phyloP scores from a whole-genome alignment of 2,888 invertebrate species.

The Stenodera caucasica region DNA sequence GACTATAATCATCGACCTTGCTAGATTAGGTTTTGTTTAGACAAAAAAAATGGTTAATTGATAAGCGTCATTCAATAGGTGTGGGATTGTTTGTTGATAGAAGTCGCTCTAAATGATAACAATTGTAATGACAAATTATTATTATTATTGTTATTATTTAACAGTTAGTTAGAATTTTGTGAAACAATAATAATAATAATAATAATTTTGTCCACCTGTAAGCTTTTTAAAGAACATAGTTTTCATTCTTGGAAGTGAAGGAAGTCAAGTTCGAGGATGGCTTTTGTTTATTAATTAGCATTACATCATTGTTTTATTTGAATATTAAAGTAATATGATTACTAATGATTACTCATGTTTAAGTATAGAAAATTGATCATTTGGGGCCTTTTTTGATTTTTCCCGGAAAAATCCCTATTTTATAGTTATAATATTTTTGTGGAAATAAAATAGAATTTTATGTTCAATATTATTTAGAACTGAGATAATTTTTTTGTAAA shows the following conservation, averaged over 20 bases:
- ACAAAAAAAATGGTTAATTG: background rate
- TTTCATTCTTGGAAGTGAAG: background rate
- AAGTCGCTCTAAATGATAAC: background rate
- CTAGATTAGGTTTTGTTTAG: too few species aligned
- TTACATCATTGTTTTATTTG: constrained; percentile 5
- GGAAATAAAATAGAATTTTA: too few species aligned
- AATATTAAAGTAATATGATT: background rate
- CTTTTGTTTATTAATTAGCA: background rate
- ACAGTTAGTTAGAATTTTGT: background rate
- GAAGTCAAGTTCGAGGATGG: background rate
- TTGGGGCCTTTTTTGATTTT: too few species aligned
- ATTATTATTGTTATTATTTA: background rate
- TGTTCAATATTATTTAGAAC: too few species aligned
- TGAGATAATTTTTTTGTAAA: too few species aligned
- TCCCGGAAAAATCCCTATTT: too few species aligned
- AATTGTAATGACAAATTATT: background rate
- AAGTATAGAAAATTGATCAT: background rate
- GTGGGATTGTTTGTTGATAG: background rate
- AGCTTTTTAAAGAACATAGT: background rate
- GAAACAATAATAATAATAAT: too few species aligned
- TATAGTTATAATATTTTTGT: too few species aligned
- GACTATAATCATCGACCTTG: too few species aligned
- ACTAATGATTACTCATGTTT: background rate
- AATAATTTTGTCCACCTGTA: background rate
- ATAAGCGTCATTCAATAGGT: constrained; percentile 3